These are phyloP conservation scores for Chlorops oryzae DNA, from an alignment of 1,140 invertebrate species.

Conservation along the genomic window DNA sequence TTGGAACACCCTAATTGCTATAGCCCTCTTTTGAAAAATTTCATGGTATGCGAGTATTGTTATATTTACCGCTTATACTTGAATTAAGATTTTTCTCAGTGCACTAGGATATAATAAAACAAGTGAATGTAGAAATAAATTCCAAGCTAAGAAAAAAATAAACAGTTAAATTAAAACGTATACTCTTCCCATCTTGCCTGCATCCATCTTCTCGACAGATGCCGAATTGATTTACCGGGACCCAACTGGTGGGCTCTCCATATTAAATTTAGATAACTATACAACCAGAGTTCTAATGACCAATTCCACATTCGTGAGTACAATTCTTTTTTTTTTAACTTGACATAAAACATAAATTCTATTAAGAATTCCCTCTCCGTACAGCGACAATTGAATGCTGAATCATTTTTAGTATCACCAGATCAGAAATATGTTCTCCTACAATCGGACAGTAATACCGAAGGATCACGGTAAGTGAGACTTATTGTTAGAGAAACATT, in stretches of 20 bases:
- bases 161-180: too few relatives aligned
- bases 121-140: too few relatives aligned
- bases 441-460: slow-evolving; percentile 57
- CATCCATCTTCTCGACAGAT: too few relatives aligned
- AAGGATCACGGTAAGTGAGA: slow-evolving; percentile 44
- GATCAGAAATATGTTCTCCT: slow-evolving; percentile 69
- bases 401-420: slow-evolving; percentile 67
- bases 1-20: too few relatives aligned
- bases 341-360: background rate
- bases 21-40: too few relatives aligned
- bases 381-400: slow-evolving; percentile 69
- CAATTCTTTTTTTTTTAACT: background rate
- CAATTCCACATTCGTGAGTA: slow-evolving; percentile 74
- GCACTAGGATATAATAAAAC: too few relatives aligned
- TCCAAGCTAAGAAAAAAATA: too few relatives aligned
- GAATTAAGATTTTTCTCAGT: too few relatives aligned
- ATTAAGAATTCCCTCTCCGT: background rate
- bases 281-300: slow-evolving; percentile 64
- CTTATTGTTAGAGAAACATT: too few relatives aligned
- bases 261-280: slow-evolving; percentile 65
- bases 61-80: too few relatives aligned
- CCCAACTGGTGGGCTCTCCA: slow-evolving; percentile 62
- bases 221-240: slow-evolving; percentile 64
- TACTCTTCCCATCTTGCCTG: too few relatives aligned
- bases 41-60: too few relatives aligned